These are phyloP conservation scores for Drosophila willistoni DNA, from an alignment of 1,140 invertebrate genomes.

Conservation along the genomic window DNA sequence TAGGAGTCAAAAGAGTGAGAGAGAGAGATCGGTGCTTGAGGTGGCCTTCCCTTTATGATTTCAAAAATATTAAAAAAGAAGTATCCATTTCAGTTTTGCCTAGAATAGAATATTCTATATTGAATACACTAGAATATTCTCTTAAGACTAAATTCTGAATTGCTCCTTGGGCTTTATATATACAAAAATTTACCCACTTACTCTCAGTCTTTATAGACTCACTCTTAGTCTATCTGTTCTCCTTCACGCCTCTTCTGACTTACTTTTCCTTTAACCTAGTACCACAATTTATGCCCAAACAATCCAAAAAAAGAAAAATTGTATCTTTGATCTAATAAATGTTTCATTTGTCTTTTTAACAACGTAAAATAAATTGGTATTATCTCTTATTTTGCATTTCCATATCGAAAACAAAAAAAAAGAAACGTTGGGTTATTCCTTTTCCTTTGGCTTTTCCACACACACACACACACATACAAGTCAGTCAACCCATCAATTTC, in stretches of 20 bases:
- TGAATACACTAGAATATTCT: too few relatives aligned
- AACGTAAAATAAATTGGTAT: background rate
- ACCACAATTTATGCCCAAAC: background rate
- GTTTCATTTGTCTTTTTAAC: background rate
- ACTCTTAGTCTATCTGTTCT: background rate
- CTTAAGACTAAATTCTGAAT: too few relatives aligned
- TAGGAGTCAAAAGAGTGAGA: too few relatives aligned
- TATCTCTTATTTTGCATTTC: background rate
- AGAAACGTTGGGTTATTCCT: background rate
- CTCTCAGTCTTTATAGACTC: too few relatives aligned
- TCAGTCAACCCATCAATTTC: conserved; percentile 45
- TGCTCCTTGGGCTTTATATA: too few relatives aligned
- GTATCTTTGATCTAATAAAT: conserved; percentile 6
- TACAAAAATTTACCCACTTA: too few relatives aligned
- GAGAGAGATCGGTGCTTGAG: too few relatives aligned
- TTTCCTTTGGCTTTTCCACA: conserved; percentile 20
- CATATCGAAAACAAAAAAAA: background rate
- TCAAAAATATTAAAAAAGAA: too few relatives aligned
- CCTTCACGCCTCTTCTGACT: background rate
- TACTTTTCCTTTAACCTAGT: conserved; percentile 2
- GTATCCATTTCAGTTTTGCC: too few relatives aligned
- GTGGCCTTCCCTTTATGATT: too few relatives aligned
- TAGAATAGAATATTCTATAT: too few relatives aligned
- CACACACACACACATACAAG: conserved; percentile 6
- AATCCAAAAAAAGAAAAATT: background rate